A percentile compares a stretch with the other conserved stretches of the same genome.
These are phyloP conservation scores for Phrynocephalus guinanensis DNA, from an alignment of 2,797 vertebrate species.

Conservation along the genomic window DNA sequence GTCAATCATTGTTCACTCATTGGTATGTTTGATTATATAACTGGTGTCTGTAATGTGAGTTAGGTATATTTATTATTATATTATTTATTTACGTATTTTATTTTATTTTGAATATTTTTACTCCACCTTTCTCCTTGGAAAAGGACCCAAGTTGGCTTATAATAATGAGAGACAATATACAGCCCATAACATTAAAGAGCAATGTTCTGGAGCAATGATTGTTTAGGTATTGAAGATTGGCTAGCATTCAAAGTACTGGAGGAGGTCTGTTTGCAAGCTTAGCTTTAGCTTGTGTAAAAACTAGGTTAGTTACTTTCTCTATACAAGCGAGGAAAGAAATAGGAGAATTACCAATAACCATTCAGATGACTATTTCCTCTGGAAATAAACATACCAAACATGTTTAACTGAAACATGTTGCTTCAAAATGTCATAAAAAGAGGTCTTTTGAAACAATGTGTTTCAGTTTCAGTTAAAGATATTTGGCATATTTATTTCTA, in stretches of 20 bases:
- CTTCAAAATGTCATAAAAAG: neutral
- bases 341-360: neutral
- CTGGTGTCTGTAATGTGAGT: neutral
- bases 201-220: neutral
- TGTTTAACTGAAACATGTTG: too few relatives aligned
- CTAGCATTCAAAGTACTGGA: neutral
- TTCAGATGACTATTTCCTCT: neutral
- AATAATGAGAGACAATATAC: too few relatives aligned
- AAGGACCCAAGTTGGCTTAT: too few relatives aligned
- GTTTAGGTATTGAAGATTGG: neutral
- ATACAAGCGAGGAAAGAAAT: neutral
- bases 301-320: too few relatives aligned
- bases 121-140: too few relatives aligned
- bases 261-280: neutral
- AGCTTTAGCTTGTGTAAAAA: neutral
- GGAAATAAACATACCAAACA: too few relatives aligned
- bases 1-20: neutral
- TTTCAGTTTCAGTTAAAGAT: neutral
- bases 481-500: neutral
- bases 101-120: too few relatives aligned
- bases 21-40: neutral
- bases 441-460: neutral
- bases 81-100: too few relatives aligned
- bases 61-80: neutral
- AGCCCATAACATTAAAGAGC: too few relatives aligned